Evolutionary conservation across 2,888 invertebrate species (phyloP).

Genomic region (Pseudanteris insignis): DNA sequence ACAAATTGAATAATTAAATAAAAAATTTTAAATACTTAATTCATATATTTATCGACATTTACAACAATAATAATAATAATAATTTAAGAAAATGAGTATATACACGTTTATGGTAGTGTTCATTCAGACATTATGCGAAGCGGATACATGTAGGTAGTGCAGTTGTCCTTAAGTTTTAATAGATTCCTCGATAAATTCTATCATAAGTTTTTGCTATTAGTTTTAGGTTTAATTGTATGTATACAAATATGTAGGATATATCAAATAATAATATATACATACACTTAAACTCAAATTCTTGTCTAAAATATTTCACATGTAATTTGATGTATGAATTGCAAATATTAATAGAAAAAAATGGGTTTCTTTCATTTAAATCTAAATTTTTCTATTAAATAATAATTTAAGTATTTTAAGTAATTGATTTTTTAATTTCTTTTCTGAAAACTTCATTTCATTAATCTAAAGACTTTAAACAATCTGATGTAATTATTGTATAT

Average conservation of each 20-base stretch:
- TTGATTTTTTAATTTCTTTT: too few relatives aligned
- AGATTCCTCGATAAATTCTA: conserved; percentile 22
- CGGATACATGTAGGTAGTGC: conserved; percentile 21
- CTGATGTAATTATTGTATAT: conserved; percentile 28
- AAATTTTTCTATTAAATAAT: too few relatives aligned
- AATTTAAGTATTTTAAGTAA: too few relatives aligned
- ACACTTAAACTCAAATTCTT: neutral
- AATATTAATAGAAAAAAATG: too few relatives aligned
- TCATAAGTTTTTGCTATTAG: conserved; percentile 19
- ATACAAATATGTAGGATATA: conserved; percentile 5
- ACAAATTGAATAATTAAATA: too few relatives aligned
- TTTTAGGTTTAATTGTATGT: conserved; percentile 17
- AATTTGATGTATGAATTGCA: too few relatives aligned
- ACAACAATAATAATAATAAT: too few relatives aligned
- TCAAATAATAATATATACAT: conserved; percentile 3
- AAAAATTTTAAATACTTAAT: too few relatives aligned
- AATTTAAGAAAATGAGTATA: conserved; percentile 9
- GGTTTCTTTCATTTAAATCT: too few relatives aligned
- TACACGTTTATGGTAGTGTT: conserved; percentile 14
- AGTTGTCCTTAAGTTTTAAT: conserved; percentile 36
- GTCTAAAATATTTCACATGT: too few relatives aligned
- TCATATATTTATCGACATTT: too few relatives aligned
- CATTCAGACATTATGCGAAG: conserved; percentile 2
- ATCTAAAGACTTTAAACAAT: conserved; percentile 19
- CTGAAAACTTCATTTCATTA: conserved; percentile 11